Base-by-base conservation (phyloP, 2,888 invertebrate genomes). In the Platycnemis pennipes region DNA sequence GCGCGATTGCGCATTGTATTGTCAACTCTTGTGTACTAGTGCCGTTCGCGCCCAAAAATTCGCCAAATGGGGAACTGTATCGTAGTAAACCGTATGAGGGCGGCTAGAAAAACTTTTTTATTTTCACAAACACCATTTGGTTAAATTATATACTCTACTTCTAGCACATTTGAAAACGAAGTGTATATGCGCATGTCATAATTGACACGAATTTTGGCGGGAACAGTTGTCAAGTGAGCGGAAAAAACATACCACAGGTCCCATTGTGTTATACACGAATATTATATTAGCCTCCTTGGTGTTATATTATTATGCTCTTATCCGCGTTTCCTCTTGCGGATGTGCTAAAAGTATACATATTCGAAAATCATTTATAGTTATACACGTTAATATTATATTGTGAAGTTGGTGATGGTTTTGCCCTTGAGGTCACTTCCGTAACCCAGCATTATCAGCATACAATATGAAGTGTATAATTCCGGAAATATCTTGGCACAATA, bases 401-500 rank as follows among this genome's bases (percentile, higher is more conserved):
- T 26, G 77, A 77, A 26, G 37, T 37, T 77, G 31, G 77, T 77
- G 77, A 77, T 77, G 77, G 11, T 77, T 31, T 77, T 37, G 37
- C 11, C 77, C 0, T 77, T 2, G 77, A 77, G 8, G 0, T 37
- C 7, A 37, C 37, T 11, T 77, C 13, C 16, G 37, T 16, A 77
- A 77, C 77, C n/a, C 37, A 11, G n/a, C 8, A 77, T 5, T 16
- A 8, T 13, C 1, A 77, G 37, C 88, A 22, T 49, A 37, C 22
- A 91, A 69, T 42, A 99, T 99, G 99, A 99, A 99, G 97, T 99
- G 99, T 96, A 98, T 98, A 94, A 99, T 99, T 95, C 99, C 99
- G 16, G 99, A 99, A 97, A 99, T 99, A 96, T 99, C 99, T 0
- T 99, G 99, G 99, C 99, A 99, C 96, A 99, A 99, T 96, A 97